Evolutionary conservation across 1,140 invertebrate genomes (phyloP).

Genomic region (Scaptodrosophila lebanonensis): DNA sequence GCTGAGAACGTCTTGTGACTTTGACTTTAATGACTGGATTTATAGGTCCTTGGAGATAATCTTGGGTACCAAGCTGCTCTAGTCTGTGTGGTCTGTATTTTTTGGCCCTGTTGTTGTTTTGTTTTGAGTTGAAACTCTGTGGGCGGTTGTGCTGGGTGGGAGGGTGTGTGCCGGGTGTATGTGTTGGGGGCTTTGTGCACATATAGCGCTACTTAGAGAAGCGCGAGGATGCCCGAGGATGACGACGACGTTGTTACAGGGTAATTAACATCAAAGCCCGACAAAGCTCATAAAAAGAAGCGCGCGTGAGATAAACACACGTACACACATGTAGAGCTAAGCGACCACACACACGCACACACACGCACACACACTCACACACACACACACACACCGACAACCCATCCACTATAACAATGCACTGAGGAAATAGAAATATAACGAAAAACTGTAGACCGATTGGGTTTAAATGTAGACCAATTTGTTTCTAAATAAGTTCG

Average conservation of each 20-base stretch:
- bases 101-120: constrained; percentile 48
- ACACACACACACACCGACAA: constrained; percentile 29
- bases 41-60: constrained; percentile 77
- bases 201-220: constrained; percentile 9
- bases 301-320: constrained; percentile 61
- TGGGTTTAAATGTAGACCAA: no score
- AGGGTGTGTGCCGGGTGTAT: neutral
- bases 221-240: constrained; percentile 6
- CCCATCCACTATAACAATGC: no score
- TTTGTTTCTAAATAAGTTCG: no score
- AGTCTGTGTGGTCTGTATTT: constrained; percentile 5
- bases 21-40: constrained; percentile 77
- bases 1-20: constrained; percentile 73
- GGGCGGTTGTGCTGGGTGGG: neutral
- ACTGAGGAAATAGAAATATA: no score
- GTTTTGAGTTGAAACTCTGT: constrained; percentile 38
- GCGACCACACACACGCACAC: constrained; percentile 10
- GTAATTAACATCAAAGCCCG: constrained; percentile 77
- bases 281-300: constrained; percentile 73
- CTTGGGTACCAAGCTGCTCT: constrained; percentile 34
- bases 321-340: constrained; percentile 33
- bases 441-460: no score
- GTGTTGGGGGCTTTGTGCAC: neutral
- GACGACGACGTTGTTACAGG: constrained; percentile 64
- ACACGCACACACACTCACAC: constrained; percentile 7